Percentiles rank a stretch among this genome's conserved stretches.
Evolutionary conservation across 2,113 vertebrate genomes (phyloP).

Genomic region (Rostratula benghalensis): DNA sequence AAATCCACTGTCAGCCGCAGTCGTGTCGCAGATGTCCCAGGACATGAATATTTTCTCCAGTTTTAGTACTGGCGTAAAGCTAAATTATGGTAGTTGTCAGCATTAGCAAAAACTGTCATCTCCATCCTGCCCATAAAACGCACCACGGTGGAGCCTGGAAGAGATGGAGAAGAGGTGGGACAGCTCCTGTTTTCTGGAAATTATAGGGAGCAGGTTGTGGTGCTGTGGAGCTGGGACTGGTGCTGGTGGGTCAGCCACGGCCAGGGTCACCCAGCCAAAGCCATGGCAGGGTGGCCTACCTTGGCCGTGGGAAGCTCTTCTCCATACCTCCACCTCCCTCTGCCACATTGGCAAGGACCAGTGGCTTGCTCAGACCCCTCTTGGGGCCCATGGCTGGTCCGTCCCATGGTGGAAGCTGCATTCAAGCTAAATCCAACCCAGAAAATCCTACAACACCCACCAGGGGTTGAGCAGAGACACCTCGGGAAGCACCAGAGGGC

Average conservation of each 20-base stretch:
- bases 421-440: accelerated
- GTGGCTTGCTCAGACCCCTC: accelerated
- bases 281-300: accelerated
- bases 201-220: not conserved
- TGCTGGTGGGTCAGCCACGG: accelerated
- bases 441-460: accelerated
- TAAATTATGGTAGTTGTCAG: constrained; percentile 10
- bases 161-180: accelerated
- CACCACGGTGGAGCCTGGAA: not conserved
- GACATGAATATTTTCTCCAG: not conserved
- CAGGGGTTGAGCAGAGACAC: accelerated
- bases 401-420: accelerated
- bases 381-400: accelerated
- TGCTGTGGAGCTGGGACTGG: not conserved
- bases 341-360: accelerated
- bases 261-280: accelerated
- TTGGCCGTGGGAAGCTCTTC: accelerated
- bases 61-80: constrained; percentile 32
- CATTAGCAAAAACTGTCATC: not conserved
- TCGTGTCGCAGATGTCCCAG: constrained; percentile 4
- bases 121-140: not conserved
- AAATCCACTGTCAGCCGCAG: not conserved
- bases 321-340: not conserved
- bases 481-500: accelerated
- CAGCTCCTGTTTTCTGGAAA: not conserved